These are phyloP conservation scores for Brassicogethes aeneus DNA, from an alignment of 2,888 invertebrate genomes.

Conservation along the genomic window DNA sequence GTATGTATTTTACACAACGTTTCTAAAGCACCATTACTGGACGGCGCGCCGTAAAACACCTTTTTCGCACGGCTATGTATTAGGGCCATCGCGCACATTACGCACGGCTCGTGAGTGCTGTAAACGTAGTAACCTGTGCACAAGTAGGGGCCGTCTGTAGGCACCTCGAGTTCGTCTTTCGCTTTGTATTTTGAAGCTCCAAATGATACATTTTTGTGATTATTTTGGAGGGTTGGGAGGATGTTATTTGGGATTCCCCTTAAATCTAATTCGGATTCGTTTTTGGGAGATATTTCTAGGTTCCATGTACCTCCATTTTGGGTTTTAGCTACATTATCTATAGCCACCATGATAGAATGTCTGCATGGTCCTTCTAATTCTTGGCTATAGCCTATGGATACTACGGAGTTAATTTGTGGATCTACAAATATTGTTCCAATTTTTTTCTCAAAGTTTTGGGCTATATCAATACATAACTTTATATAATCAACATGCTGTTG, in stretches of 20 bases:
- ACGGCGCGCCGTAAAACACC: slow-evolving; percentile 64
- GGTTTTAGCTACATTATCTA: slow-evolving; percentile 75
- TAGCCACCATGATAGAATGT: slow-evolving; percentile 77
- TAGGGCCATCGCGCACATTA: slow-evolving; percentile 93
- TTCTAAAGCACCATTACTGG: slow-evolving; percentile 59
- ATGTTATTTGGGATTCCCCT: slow-evolving; percentile 42
- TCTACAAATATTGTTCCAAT: slow-evolving; percentile 64
- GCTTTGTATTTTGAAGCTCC: slow-evolving; percentile 42
- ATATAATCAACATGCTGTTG: slow-evolving; percentile 50
- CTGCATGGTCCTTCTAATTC: slow-evolving; percentile 58
- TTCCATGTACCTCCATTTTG: slow-evolving; percentile 74
- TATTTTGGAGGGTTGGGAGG: slow-evolving; percentile 11
- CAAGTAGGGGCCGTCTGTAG: slow-evolving; percentile 59
- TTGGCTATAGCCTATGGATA: slow-evolving; percentile 58
- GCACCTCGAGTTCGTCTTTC: slow-evolving; percentile 32
- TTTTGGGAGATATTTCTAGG: not conserved
- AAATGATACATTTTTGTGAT: slow-evolving; percentile 20
- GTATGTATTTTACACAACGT: slow-evolving; percentile 68
- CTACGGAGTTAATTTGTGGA: slow-evolving; percentile 52
- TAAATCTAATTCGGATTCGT: slow-evolving; percentile 14
- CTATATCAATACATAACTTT: slow-evolving; percentile 48
- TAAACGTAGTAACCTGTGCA: slow-evolving; percentile 86
- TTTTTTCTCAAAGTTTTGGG: slow-evolving; percentile 28
- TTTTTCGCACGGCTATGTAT: slow-evolving; percentile 79
- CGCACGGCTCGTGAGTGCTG: slow-evolving; percentile 77